Conservation (phyloP, 2,888 invertebrate species). For the Phaedon cochleariae region DNA sequence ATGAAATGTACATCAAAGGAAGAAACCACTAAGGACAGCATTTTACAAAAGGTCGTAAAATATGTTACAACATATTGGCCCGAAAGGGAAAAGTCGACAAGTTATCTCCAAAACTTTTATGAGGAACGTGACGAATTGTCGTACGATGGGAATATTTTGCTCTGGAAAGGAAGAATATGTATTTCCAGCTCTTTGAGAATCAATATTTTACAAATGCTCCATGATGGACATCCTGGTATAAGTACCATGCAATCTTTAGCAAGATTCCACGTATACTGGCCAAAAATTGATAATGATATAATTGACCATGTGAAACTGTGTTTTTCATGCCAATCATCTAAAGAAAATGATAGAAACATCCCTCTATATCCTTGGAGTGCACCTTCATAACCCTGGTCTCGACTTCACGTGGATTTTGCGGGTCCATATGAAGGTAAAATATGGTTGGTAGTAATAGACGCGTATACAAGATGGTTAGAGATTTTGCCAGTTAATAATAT, state of each 20-base stretch:
- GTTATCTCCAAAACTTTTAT: slow-evolving; percentile 28
- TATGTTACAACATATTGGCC: slow-evolving; percentile 20
- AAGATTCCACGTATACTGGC: slow-evolving; percentile 41
- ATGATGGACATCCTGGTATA: no score
- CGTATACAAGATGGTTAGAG: slow-evolving; percentile 32
- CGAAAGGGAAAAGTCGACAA: slow-evolving; percentile 10
- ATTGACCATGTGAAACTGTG: slow-evolving; percentile 21
- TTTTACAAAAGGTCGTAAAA: slow-evolving; percentile 12
- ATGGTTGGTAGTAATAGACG: no score
- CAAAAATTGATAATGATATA: slow-evolving; percentile 35
- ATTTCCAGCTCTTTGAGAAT: slow-evolving; percentile 18
- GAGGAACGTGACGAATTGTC: slow-evolving; percentile 39
- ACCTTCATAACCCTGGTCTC: slow-evolving; percentile 35
- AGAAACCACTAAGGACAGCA: slow-evolving; percentile 10
- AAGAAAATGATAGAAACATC: slow-evolving; percentile 20
- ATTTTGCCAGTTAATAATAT: no score
- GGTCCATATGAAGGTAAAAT: no score
- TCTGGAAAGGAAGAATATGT: slow-evolving; percentile 36
- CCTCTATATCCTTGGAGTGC: slow-evolving; percentile 34
- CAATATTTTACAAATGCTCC: slow-evolving; percentile 36
- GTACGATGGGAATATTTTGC: slow-evolving; percentile 29
- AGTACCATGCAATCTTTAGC: slow-evolving; percentile 40
- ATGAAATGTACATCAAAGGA: slow-evolving; percentile 6
- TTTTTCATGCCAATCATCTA: slow-evolving; percentile 27
- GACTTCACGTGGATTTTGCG: slow-evolving; percentile 35